phyloP scores from a whole-genome alignment of 1,140 invertebrate species.

The Chironomus striatipennis region DNA sequence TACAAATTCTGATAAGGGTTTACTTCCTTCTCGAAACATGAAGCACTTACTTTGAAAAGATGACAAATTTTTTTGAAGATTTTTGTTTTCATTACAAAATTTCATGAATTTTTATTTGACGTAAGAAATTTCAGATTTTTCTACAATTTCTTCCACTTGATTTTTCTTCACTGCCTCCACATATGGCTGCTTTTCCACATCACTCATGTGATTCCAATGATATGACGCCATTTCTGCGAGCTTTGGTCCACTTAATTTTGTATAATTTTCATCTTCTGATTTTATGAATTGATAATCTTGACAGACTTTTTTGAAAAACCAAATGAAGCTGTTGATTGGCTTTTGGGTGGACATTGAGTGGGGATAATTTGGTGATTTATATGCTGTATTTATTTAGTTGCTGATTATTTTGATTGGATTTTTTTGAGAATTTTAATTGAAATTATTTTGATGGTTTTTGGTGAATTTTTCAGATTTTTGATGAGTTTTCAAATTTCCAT shows the following conservation, averaged over 20 bases:
- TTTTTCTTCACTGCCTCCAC: not conserved
- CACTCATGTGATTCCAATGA: not conserved
- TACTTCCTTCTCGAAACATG: not conserved
- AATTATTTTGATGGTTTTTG: no score
- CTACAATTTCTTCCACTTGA: not conserved
- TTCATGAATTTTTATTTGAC: no score
- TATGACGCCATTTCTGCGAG: not conserved
- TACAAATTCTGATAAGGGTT: not conserved
- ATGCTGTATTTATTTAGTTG: no score
- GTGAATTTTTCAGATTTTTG: no score
- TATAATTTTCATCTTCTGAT: not conserved
- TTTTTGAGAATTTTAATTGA: no score
- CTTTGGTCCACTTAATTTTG: not conserved
- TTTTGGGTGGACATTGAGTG: not conserved
- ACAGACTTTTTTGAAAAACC: not conserved
- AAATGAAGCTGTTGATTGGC: not conserved
- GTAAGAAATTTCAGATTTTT: not conserved
- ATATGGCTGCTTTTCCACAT: not conserved
- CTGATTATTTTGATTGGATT: no score
- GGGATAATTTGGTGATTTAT: no score
- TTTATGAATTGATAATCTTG: not conserved
- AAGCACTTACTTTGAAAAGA: not conserved
- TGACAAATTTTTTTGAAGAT: no score
- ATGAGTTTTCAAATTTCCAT: no score
- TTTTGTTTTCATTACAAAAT: no score